Evolutionary conservation across 2,888 invertebrate genomes (phyloP), one percentile per base, ranked within the genome.

Genomic region (Thera britannica): DNA sequence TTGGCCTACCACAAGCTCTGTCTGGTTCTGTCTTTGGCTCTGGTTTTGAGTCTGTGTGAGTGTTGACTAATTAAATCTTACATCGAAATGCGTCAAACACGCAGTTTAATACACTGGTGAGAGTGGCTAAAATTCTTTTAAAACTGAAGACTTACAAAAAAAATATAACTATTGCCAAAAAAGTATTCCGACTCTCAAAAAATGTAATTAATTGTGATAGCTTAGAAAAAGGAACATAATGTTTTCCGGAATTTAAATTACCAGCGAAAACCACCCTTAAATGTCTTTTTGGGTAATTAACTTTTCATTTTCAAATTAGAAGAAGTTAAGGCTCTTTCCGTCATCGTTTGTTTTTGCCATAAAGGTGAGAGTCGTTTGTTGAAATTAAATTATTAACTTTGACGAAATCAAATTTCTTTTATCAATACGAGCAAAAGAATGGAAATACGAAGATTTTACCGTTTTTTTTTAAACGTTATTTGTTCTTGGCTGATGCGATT

Each of bases 301-400:
- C 72, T 73, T 74, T 73, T 75, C 72, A 73, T 79, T 80, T 79
- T 75, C 68, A 75, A 80, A 80, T 82, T 79, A 82, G 75, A 63
- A 74, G 65, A 72, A 62, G 76, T 81, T 77, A 76, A 72, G 72
- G 71, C 66, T 75, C 60, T 74, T 72, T 74, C 57, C 49, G 64
- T 65, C 75, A 75, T 76, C 75, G 70, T 79, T 77, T 67, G 70
- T 78, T 77, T 77, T 73, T 76, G 57, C 2, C 68, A 73, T 34
- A 64, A 73, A 72, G 72, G 65, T 62, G 46, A 48, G 62, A 61
- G 11, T 48, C 36, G 46, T 41, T 58, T 35, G 38, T 58, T 12
- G 4, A 63, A 58, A 65, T 68, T 59, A 57, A 34, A 65, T 62
- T 59, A 64, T 58, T 48, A 66, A 64, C n/a, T 68, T 52, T 8